Conservation (phyloP, 2,888 invertebrate genomes). For the Calameuta idolon region DNA sequence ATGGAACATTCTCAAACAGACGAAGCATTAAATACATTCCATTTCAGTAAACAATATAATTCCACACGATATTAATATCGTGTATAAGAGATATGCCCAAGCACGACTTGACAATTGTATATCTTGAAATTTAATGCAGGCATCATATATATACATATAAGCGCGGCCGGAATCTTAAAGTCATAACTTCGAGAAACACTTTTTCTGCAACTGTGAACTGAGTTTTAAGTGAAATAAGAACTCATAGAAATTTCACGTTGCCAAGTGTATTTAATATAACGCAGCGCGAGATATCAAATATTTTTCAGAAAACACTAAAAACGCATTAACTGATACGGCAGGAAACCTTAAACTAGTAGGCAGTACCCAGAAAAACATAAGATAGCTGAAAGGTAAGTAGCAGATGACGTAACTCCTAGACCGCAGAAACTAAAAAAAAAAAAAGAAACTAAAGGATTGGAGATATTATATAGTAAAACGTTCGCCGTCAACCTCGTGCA, state of each 20-base stretch:
- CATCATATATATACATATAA: neutral
- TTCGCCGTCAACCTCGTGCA: slow-evolving; percentile 39
- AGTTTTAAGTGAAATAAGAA: neutral
- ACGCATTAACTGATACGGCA: neutral
- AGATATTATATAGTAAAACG: slow-evolving; percentile 33
- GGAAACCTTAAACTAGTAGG: neutral
- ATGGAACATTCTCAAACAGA: neutral
- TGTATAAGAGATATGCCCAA: neutral
- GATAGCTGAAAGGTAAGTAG: neutral
- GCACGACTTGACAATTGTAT: neutral
- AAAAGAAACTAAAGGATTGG: neutral
- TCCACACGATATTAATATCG: neutral
- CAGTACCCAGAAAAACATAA: neutral
- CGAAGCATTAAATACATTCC: slow-evolving; percentile 5
- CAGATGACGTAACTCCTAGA: neutral
- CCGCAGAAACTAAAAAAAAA: neutral
- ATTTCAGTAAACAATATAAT: neutral
- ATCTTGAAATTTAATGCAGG: neutral
- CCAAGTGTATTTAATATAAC: neutral
- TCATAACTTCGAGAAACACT: neutral
- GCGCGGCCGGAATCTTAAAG: neutral
- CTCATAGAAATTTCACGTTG: neutral
- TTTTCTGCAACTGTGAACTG: neutral
- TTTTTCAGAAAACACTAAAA: neutral
- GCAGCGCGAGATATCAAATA: neutral